Base-by-base conservation (phyloP, 1,140 invertebrate species). In the Nasonia giraulti region DNA sequence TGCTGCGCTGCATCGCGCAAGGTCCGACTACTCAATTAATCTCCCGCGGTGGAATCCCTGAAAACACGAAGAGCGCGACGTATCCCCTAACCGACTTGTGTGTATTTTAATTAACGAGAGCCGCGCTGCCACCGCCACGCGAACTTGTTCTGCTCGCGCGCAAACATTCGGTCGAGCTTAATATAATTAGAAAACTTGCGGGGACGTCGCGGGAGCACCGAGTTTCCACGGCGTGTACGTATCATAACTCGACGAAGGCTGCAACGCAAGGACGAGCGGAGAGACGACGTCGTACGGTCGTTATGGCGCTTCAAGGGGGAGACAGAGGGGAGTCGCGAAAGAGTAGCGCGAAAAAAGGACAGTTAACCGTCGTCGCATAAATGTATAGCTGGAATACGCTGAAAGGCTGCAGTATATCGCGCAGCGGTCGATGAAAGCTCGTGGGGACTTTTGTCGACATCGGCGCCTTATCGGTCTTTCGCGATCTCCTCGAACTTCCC, bases 341-440 rank as follows among this genome's bases (percentile, higher is more conserved):
- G 27, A 27, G 27, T 27, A 27, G 27, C 27, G 27, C 27, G 27
- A 27, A 27, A 27, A 27, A 27, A 27, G 27, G 27, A 27, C 27
- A 27, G 27, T 27, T 27, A 27, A 27, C 27, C 27, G 27, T 27
- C 27, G 27, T 27, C 27, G 27, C 27, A 27, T 27, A 27, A 27
- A 27, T 27, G 40, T 73, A 81, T 27, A 17, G 31, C 71, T 11
- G 23, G 80, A 47, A 27, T 37, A 23, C 8, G 17, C 20, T 27
- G 33, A 33, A 33, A 74, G 7, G 6, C 37, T 8, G 27, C 17
- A 62, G 2, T 62, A 20, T 20, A 62, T 20, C 55, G 12, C 5
- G 55, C 23, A 27, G 33, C 40, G 82, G 76, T 86, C 85, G 82
- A 86, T 86, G 80, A 55, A 78, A 73, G 44, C 82, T 84, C 82